phyloP scores from a whole-genome alignment of 2,888 invertebrate species.

The Syrista parreyssii region DNA sequence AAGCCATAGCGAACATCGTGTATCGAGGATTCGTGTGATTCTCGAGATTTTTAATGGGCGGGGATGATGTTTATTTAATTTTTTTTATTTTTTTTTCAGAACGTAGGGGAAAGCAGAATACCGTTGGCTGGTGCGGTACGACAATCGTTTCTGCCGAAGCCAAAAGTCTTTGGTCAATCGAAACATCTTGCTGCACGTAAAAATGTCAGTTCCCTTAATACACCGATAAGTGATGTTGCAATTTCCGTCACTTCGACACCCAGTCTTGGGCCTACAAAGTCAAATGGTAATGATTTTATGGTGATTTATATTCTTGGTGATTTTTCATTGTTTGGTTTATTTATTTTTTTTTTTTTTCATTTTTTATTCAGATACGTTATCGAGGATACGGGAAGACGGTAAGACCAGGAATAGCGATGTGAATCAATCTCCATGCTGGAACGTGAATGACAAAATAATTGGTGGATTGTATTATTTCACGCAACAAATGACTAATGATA shows the following conservation, averaged over 20 bases:
- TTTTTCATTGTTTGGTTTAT: background rate
- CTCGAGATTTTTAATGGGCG: background rate
- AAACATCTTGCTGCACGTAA: slow-evolving; percentile 10
- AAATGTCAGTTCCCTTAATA: background rate
- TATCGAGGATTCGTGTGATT: background rate
- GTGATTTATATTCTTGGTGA: background rate
- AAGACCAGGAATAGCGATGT: background rate
- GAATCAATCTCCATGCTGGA: background rate
- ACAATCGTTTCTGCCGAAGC: slow-evolving; percentile 56
- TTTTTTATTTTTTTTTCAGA: slow-evolving; percentile 41
- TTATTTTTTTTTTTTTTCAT: background rate
- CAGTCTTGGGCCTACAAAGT: background rate
- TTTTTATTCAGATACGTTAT: background rate
- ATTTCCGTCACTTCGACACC: background rate
- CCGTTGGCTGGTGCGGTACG: slow-evolving; percentile 53
- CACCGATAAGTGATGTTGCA: slow-evolving; percentile 23
- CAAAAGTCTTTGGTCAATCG: slow-evolving; percentile 41
- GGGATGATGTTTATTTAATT: background rate
- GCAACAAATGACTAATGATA: background rate
- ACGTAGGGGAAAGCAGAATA: slow-evolving; percentile 59
- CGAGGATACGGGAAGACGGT: background rate
- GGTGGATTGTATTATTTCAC: background rate
- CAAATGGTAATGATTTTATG: background rate
- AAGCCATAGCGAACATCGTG: background rate
- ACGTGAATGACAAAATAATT: background rate